Conservation (phyloP, 2,113 vertebrate species). For the Oreochromis spilurus region DNA sequence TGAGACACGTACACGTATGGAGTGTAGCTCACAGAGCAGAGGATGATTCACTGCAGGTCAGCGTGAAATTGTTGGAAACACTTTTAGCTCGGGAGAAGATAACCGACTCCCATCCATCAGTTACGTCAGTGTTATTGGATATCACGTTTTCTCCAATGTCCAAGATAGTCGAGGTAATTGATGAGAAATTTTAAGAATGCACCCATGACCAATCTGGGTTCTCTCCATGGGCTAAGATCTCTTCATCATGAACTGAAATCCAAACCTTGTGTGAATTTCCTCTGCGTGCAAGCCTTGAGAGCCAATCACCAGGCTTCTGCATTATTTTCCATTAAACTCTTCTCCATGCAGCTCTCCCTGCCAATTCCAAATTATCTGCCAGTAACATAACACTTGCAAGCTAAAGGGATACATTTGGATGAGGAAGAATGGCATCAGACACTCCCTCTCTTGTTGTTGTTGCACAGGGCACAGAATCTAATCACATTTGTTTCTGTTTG, state of each 20-base stretch:
- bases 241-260: constrained; percentile 48
- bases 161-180: background rate
- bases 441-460: background rate
- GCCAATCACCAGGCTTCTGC: constrained; percentile 19
- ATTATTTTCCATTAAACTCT: constrained; percentile 40
- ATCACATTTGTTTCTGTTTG: background rate
- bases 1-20: background rate
- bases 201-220: constrained; percentile 19
- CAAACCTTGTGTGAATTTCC: constrained; percentile 58
- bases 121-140: background rate
- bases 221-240: constrained; percentile 2
- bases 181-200: constrained; percentile 36
- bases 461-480: background rate
- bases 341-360: constrained; percentile 48
- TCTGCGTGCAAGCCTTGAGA: background rate
- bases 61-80: constrained; percentile 14
- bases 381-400: constrained; percentile 29
- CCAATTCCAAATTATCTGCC: constrained; percentile 5
- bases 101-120: background rate
- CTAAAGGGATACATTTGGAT: background rate
- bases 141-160: background rate
- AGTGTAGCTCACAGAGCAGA: background rate
- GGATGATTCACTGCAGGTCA: background rate
- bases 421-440: background rate
- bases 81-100: background rate